These are phyloP conservation scores for Leuciscus idus DNA, from an alignment of 2,113 vertebrate species.

Conservation along the genomic window DNA sequence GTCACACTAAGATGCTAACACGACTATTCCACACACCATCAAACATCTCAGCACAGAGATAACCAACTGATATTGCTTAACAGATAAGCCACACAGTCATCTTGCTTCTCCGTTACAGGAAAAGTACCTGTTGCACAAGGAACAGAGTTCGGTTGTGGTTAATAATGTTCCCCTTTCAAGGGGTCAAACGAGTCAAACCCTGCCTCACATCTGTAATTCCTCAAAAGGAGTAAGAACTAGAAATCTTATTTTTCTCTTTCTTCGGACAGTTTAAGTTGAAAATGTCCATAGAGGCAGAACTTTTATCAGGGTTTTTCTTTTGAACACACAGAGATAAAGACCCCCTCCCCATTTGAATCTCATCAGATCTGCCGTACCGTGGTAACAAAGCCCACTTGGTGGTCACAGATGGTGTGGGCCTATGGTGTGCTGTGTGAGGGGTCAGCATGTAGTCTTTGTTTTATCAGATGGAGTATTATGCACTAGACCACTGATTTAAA, in stretches of 20 bases:
- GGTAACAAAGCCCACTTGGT: constrained; percentile 54
- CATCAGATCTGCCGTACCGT: constrained; percentile 46
- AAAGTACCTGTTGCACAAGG: constrained; percentile 43
- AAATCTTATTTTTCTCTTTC: background rate
- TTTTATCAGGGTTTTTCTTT: background rate
- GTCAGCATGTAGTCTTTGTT: constrained; percentile 47
- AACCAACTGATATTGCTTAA: constrained; percentile 24
- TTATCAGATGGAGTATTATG: constrained; percentile 27
- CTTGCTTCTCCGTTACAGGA: background rate
- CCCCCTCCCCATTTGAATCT: constrained; percentile 21
- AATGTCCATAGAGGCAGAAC: background rate
- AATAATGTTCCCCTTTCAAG: background rate
- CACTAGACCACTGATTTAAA: background rate
- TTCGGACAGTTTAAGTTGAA: background rate
- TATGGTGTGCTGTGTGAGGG: constrained; percentile 32
- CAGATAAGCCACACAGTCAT: background rate
- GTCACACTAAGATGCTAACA: constrained; percentile 54
- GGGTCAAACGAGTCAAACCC: background rate
- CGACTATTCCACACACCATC: constrained; percentile 29
- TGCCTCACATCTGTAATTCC: background rate
- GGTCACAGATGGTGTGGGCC: constrained; percentile 57
- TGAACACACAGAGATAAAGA: background rate
- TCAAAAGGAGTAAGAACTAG: background rate
- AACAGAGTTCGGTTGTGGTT: background rate
- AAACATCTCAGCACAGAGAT: constrained; percentile 24